phyloP scores from a whole-genome alignment of 2,888 invertebrate species.

The Xestoiulus laeticollis region DNA sequence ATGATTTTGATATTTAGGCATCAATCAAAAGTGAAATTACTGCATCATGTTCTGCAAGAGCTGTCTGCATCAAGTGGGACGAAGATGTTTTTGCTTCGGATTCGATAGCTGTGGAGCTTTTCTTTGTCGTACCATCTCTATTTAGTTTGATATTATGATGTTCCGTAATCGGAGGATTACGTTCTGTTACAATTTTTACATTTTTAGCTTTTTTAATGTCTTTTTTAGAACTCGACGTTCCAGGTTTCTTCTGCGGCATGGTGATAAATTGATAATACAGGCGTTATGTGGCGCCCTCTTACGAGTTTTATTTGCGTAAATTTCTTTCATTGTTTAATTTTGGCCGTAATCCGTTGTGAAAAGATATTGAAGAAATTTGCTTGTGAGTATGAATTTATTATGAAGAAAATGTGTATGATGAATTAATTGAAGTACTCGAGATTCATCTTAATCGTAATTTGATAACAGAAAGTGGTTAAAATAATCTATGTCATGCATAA shows the following conservation, averaged over 20 bases:
- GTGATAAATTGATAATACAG: neutral
- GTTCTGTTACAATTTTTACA: neutral
- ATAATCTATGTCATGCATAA: no score
- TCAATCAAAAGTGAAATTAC: neutral
- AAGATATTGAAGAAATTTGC: no score
- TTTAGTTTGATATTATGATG: neutral
- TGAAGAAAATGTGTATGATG: no score
- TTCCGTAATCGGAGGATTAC: neutral
- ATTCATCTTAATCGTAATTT: no score
- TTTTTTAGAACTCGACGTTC: slow-evolving; percentile 40
- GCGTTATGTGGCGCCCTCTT: no score
- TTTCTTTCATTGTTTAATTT: no score
- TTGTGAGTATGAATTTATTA: no score
- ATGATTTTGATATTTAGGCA: neutral
- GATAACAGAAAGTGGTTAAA: no score
- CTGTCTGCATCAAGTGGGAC: neutral
- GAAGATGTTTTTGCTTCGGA: neutral
- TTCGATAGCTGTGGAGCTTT: neutral
- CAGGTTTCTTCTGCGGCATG: neutral
- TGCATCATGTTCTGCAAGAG: neutral
- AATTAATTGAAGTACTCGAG: no score
- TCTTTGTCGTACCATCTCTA: no score
- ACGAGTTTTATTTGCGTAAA: no score
- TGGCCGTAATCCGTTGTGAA: no score
- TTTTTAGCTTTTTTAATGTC: neutral